Evolutionary conservation across 2,113 vertebrate genomes (phyloP).

Genomic region (Etheostoma cragini): DNA sequence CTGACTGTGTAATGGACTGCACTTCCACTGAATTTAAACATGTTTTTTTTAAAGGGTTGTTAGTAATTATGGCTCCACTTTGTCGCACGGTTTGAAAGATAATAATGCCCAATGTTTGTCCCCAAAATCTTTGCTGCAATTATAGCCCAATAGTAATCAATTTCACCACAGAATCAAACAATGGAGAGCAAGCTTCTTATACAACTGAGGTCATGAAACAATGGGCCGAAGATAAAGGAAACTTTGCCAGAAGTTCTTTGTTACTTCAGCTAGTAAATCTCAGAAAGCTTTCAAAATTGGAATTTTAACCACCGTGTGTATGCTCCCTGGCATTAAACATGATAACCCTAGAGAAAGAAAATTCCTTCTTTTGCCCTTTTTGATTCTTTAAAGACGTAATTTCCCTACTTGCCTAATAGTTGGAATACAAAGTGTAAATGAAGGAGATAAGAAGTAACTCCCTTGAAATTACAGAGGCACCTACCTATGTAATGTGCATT

Average conservation of each 20-base stretch:
- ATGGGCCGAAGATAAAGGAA: constrained; percentile 50
- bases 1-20: constrained; percentile 63
- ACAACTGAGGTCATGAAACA: constrained; percentile 62
- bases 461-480: neutral
- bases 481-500: neutral
- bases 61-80: constrained; percentile 80
- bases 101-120: constrained; percentile 68
- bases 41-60: constrained; percentile 72
- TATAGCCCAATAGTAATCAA: constrained; percentile 82
- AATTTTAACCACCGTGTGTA: constrained; percentile 4
- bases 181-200: constrained; percentile 49
- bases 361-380: neutral
- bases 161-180: constrained; percentile 75
- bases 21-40: constrained; percentile 70
- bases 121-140: constrained; percentile 69
- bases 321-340: constrained; percentile 2
- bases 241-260: constrained; percentile 42
- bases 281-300: constrained; percentile 7
- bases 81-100: constrained; percentile 70
- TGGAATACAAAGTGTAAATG: neutral
- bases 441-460: neutral
- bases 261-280: neutral
- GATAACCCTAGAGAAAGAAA: constrained; percentile 7
- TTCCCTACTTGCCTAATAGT: too few species aligned
- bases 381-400: neutral